phyloP scores from a whole-genome alignment of 2,797 vertebrate genomes.

The Gambusia yucatana region DNA sequence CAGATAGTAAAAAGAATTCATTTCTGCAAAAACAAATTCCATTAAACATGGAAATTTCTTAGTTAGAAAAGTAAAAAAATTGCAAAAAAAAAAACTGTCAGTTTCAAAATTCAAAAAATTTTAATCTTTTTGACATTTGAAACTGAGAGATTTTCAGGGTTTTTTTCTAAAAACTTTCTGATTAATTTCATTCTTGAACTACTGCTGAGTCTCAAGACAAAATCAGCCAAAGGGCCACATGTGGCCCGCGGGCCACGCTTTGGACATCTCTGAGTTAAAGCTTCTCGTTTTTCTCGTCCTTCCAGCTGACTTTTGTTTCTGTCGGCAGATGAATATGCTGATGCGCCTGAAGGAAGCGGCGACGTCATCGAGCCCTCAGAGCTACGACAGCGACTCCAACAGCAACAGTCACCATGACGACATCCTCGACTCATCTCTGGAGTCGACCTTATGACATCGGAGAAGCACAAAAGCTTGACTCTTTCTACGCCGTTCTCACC shows the following conservation, averaged over 20 bases:
- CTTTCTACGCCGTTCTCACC: conserved; percentile 24
- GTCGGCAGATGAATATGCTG: conserved; percentile 94
- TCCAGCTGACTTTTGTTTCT: conserved; percentile 3
- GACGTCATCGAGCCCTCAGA: conserved; percentile 96
- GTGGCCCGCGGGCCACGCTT: background rate
- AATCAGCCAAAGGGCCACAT: too few relatives aligned
- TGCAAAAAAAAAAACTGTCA: too few relatives aligned
- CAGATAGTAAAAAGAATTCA: too few relatives aligned
- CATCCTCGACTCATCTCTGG: conserved; percentile 93
- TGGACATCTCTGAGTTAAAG: background rate
- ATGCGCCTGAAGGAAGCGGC: conserved; percentile 98
- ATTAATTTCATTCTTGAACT: too few relatives aligned
- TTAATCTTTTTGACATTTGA: too few relatives aligned
- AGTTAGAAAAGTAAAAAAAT: too few relatives aligned
- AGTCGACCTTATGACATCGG: conserved; percentile 90
- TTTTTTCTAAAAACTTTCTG: too few relatives aligned
- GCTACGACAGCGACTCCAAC: conserved; percentile 98
- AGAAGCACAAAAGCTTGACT: conserved; percentile 10
- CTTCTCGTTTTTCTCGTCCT: background rate
- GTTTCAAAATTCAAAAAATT: too few relatives aligned
- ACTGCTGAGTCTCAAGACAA: too few relatives aligned
- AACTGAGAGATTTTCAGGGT: too few relatives aligned
- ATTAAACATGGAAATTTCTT: too few relatives aligned
- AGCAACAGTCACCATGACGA: conserved; percentile 97
- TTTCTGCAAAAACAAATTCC: too few relatives aligned